Evolutionary conservation across 2,888 invertebrate genomes (phyloP).

Genomic region (Philonicus albiceps): DNA sequence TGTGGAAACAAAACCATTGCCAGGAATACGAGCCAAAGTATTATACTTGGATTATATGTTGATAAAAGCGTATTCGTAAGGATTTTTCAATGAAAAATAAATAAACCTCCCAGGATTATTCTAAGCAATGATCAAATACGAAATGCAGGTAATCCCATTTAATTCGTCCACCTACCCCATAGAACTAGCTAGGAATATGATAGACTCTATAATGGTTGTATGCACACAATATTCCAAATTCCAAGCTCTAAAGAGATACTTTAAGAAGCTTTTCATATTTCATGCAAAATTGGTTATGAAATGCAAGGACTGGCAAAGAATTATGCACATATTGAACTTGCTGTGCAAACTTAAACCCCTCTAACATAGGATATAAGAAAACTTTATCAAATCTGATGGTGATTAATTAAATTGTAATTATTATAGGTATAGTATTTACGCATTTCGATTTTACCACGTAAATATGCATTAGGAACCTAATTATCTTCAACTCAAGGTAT

Average conservation of each 20-base stretch:
- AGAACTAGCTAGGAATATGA: background rate
- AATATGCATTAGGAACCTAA: too few species aligned
- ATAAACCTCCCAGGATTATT: background rate
- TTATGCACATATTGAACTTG: background rate
- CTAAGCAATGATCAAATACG: background rate
- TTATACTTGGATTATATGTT: background rate
- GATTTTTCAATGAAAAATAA: background rate
- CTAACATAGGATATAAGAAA: too few species aligned
- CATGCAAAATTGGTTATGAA: background rate
- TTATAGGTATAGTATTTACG: too few species aligned
- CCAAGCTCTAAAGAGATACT: background rate
- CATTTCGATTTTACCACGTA: too few species aligned
- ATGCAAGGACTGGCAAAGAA: background rate
- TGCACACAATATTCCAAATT: background rate
- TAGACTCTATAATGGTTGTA: background rate
- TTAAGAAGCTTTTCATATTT: background rate
- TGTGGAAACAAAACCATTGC: background rate
- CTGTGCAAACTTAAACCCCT: too few species aligned
- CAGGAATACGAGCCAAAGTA: background rate
- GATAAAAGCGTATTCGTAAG: background rate
- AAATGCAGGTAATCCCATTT: background rate
- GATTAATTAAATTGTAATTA: too few species aligned
- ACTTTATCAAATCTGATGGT: too few species aligned
- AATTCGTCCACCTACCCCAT: background rate
- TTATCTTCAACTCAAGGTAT: too few species aligned